Evolutionary conservation across 2,888 invertebrate genomes (phyloP).

Genomic region (Podabrus alpinus): DNA sequence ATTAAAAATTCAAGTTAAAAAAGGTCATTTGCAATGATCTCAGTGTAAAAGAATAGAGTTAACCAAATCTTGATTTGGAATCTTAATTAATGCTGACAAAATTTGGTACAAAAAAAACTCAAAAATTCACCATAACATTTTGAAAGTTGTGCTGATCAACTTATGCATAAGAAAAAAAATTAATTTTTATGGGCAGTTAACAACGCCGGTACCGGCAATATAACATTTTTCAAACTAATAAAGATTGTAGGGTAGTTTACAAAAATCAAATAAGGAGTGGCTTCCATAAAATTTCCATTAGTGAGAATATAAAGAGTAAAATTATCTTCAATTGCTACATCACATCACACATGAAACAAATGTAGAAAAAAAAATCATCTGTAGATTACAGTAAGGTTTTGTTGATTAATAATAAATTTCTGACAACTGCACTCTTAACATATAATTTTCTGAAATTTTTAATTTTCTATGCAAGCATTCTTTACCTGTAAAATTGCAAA

Average conservation of each 20-base stretch:
- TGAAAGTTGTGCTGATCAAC: not conserved
- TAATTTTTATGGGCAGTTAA: not conserved
- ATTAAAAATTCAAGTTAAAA: not conserved
- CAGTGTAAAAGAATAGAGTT: not conserved
- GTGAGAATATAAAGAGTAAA: constrained; percentile 8
- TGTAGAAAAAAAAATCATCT: not conserved
- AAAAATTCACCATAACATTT: too few relatives aligned
- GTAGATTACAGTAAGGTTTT: not conserved
- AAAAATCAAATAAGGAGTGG: constrained; percentile 16
- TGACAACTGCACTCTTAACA: not conserved
- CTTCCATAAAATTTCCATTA: constrained; percentile 26
- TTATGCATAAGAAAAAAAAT: not conserved
- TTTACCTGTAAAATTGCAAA: not conserved
- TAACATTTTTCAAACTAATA: not conserved
- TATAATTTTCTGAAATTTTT: not conserved
- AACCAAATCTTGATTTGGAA: not conserved
- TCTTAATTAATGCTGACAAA: not conserved
- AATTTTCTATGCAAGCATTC: not conserved
- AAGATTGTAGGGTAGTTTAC: constrained; percentile 11
- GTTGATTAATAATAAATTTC: not conserved
- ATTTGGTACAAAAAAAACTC: too few relatives aligned
- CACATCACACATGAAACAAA: not conserved
- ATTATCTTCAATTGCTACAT: constrained; percentile 19
- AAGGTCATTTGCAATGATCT: not conserved
- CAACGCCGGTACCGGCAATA: not conserved